Percentiles rank a stretch among this genome's conserved stretches.
phyloP scores from a whole-genome alignment of 2,888 invertebrate species.

The Dascillus cervinus region DNA sequence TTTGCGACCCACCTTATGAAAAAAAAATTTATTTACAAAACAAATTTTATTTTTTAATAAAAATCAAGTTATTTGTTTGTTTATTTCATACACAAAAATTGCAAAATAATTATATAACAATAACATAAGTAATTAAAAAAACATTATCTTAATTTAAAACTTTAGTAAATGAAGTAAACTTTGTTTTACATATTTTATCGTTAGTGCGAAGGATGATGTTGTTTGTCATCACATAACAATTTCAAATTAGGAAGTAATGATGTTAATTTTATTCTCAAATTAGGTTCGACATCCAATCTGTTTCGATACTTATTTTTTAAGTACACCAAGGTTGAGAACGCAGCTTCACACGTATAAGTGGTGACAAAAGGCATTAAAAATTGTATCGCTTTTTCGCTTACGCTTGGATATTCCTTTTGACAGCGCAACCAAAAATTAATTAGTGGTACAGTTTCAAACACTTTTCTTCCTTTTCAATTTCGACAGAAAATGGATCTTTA shows the following conservation, averaged over 20 bases:
- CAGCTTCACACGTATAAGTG: constrained; percentile 12
- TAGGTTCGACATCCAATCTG: no score
- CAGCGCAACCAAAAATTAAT: constrained; percentile 3
- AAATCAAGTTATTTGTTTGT: no score
- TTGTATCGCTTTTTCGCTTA: constrained; percentile 3
- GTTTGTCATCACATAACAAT: not conserved
- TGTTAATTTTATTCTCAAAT: not conserved
- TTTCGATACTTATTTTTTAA: constrained; percentile 1
- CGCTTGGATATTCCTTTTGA: no score
- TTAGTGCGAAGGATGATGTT: constrained; percentile 1
- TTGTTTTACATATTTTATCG: not conserved
- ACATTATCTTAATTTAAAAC: no score
- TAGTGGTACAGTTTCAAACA: not conserved
- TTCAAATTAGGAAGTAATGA: not conserved
- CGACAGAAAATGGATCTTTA: no score
- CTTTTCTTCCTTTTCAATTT: no score
- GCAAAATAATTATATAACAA: not conserved
- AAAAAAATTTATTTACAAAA: no score
- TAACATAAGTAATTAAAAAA: not conserved
- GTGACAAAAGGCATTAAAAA: constrained; percentile 8
- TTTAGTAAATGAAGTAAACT: constrained; percentile 1
- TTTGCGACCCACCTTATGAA: no score
- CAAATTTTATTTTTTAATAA: no score
- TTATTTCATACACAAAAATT: no score
- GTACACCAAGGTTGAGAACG: constrained; percentile 2